Percentiles rank a stretch among this genome's conserved stretches.
Evolutionary conservation across 2,113 vertebrate genomes (phyloP).

Genomic region (Pluvialis apricaria): DNA sequence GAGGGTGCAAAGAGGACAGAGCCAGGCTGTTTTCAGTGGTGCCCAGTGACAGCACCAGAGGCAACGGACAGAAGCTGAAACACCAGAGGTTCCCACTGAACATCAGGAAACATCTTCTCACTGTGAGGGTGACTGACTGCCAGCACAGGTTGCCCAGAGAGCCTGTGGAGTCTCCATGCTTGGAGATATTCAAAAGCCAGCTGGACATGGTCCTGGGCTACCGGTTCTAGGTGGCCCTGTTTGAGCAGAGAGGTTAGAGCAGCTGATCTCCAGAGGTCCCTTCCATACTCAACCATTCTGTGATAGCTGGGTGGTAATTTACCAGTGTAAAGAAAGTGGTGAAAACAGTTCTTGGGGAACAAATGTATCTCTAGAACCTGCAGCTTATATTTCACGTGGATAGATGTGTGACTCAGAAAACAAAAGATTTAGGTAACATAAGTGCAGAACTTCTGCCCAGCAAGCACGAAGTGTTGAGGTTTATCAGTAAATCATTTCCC

Average conservation of each 20-base stretch:
- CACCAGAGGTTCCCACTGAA: background rate
- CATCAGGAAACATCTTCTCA: background rate
- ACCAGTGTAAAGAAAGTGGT: background rate
- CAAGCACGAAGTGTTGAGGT: background rate
- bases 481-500: background rate
- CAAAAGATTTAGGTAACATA: background rate
- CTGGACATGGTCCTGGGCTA: background rate
- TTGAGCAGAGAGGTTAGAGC: background rate
- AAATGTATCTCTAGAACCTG: background rate
- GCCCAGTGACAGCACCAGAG: background rate
- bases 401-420: background rate
- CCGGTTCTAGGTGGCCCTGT: background rate
- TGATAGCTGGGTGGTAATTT: background rate
- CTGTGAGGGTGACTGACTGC: background rate
- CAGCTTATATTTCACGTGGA: background rate
- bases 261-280: background rate
- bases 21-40: background rate
- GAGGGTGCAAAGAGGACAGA: background rate
- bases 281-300: background rate
- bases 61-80: background rate
- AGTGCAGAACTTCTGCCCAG: background rate
- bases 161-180: background rate
- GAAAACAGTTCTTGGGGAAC: background rate
- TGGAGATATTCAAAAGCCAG: background rate
- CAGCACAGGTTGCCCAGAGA: background rate